Conservation (phyloP, 2,113 vertebrate species). For the Daboia siamensis region DNA sequence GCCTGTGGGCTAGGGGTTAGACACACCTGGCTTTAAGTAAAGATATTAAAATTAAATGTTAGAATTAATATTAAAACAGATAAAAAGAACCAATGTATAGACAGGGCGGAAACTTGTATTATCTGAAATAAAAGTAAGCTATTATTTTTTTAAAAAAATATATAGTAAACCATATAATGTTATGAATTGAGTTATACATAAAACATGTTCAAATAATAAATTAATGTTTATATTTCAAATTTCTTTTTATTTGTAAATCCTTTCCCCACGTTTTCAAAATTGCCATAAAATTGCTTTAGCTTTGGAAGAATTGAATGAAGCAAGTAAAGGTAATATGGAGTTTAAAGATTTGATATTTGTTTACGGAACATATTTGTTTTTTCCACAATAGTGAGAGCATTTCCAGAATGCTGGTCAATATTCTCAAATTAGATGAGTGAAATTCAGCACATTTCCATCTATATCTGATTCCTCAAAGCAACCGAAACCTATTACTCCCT, state of each 20-base stretch:
- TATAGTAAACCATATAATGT: background rate
- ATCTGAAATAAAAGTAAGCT: background rate
- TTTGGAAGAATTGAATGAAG: background rate
- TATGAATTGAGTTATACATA: background rate
- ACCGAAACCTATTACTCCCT: constrained; percentile 22
- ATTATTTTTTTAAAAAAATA: background rate
- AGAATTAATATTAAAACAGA: background rate
- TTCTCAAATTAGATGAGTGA: constrained; percentile 5
- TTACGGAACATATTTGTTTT: background rate
- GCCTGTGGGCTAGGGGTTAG: too few species aligned
- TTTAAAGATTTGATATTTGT: background rate
- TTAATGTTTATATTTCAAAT: too few species aligned
- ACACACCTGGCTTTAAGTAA: too few species aligned
- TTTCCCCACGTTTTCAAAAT: background rate
- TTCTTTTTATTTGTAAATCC: background rate
- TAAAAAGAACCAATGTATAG: background rate
- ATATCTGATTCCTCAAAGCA: background rate
- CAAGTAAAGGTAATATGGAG: background rate
- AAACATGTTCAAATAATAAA: background rate
- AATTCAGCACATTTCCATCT: constrained; percentile 14
- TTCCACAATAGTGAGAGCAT: background rate
- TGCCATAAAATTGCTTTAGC: background rate
- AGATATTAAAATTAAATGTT: too few species aligned
- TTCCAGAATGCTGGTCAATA: constrained; percentile 2
- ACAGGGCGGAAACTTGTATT: background rate